Conservation (phyloP, 1,140 invertebrate genomes). For the Catajapyx aquilonaris region DNA sequence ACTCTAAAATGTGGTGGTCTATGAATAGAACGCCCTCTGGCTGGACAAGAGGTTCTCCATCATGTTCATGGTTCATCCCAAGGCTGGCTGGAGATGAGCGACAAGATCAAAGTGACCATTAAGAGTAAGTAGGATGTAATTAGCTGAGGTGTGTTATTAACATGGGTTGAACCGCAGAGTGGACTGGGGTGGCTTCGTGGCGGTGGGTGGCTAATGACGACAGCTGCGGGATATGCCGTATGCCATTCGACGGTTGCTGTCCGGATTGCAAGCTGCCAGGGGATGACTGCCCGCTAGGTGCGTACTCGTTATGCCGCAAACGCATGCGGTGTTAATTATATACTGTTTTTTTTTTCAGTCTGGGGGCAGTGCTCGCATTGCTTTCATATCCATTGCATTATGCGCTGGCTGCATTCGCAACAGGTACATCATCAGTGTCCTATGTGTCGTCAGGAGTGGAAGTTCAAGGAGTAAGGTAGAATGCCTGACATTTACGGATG, state of each 20-base stretch:
- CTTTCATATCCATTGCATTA: constrained; percentile 99
- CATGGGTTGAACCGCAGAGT: no score
- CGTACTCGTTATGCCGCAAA: constrained; percentile 3
- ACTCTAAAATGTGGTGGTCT: no score
- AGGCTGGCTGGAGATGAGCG: no score
- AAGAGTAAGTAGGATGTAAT: no score
- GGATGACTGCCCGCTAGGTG: constrained; percentile 87
- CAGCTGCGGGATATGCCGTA: constrained; percentile 96
- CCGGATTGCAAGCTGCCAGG: constrained; percentile 96
- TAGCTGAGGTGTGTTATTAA: no score
- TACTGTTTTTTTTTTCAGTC: constrained; percentile 33
- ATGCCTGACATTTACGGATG: not conserved
- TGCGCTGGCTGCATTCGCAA: constrained; percentile 97
- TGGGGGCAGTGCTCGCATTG: constrained; percentile 98
- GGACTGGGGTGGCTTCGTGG: constrained; percentile 93
- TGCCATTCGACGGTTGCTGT: constrained; percentile 96
- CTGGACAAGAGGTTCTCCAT: no score
- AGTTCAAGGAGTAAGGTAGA: constrained; percentile 57
- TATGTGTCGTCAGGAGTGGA: constrained; percentile 99
- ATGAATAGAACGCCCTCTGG: no score
- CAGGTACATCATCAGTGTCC: constrained; percentile 89
- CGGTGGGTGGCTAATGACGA: constrained; percentile 97
- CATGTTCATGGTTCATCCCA: no score
- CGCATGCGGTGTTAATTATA: constrained; percentile 1
- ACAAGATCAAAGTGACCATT: no score